phyloP scores from a whole-genome alignment of 1,140 invertebrate genomes.

The Druon quercuslanigerum region DNA sequence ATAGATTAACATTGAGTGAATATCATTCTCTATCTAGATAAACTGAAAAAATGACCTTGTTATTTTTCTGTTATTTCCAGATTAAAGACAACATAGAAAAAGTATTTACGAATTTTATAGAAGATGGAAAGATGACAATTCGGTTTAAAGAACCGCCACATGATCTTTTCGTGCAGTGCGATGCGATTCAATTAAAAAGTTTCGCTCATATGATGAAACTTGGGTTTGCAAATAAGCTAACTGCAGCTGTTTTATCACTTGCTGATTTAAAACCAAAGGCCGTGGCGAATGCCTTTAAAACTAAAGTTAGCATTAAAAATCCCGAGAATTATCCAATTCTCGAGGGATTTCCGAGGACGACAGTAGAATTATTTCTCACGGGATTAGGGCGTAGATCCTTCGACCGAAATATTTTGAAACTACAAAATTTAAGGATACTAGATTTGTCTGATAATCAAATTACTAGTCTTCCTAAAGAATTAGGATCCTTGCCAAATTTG shows the following conservation, averaged over 20 bases:
- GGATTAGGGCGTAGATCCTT: conserved; percentile 80
- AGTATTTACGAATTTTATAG: conserved; percentile 82
- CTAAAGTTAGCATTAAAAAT: conserved; percentile 79
- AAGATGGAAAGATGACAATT: conserved; percentile 85
- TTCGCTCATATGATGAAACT: conserved; percentile 81
- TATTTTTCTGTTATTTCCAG: conserved; percentile 56
- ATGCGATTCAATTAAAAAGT: conserved; percentile 81
- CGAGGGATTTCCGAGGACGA: conserved; percentile 81
- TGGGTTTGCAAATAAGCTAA: conserved; percentile 78
- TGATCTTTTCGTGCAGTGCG: conserved; percentile 82
- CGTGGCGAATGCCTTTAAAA: conserved; percentile 72
- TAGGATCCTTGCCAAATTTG: conserved; percentile 82
- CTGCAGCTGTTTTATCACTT: conserved; percentile 63
- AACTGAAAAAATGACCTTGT: conserved; percentile 31
- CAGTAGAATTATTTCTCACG: conserved; percentile 77
- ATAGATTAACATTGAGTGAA: neutral
- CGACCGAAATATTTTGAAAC: conserved; percentile 80
- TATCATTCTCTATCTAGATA: neutral
- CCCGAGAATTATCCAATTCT: conserved; percentile 80
- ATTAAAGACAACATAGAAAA: conserved; percentile 80
- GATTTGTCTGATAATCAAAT: conserved; percentile 88
- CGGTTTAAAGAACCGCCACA: conserved; percentile 82
- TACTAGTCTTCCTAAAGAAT: conserved; percentile 82
- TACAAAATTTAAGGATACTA: conserved; percentile 81
- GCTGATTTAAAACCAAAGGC: conserved; percentile 76